A percentile compares a stretch with the other conserved stretches of the same genome.
These are phyloP conservation scores for Euphonia xanthogaster DNA, from an alignment of 2,797 vertebrate species.

Conservation along the genomic window DNA sequence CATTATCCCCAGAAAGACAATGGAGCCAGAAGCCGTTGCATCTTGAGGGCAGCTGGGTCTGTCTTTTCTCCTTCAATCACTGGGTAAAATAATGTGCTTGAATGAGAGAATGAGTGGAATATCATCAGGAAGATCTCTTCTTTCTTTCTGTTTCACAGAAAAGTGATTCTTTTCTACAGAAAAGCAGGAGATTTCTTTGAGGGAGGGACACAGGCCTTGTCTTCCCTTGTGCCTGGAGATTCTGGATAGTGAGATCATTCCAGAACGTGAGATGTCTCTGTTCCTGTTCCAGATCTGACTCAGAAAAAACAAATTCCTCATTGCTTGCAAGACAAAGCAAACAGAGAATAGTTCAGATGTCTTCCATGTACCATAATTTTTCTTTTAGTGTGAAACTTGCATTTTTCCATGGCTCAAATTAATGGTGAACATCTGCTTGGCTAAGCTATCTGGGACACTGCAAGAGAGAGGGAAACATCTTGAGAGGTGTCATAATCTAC, in stretches of 20 bases:
- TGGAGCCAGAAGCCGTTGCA: rapidly evolving
- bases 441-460: slow-evolving; percentile 14
- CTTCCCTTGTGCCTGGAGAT: background rate
- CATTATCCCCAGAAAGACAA: background rate
- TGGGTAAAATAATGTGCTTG: background rate
- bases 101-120: background rate
- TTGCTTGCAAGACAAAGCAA: slow-evolving; percentile 27
- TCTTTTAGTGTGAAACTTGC: background rate
- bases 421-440: slow-evolving; percentile 66
- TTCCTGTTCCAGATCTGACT: slow-evolving; percentile 32
- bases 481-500: slow-evolving; percentile 32
- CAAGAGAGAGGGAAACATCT: slow-evolving; percentile 31
- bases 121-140: background rate
- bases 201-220: rapidly evolving
- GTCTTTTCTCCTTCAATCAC: background rate
- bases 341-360: slow-evolving; percentile 1
- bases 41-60: background rate
- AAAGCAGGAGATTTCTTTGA: background rate
- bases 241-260: background rate
- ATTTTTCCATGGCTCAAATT: slow-evolving; percentile 28
- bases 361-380: slow-evolving; percentile 17
- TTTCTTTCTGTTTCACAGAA: background rate
- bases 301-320: slow-evolving; percentile 4
- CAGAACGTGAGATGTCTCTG: background rate
- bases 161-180: background rate